Evolutionary conservation across 2,113 vertebrate species (phyloP).

Genomic region (Gnathonemus longibarbis): DNA sequence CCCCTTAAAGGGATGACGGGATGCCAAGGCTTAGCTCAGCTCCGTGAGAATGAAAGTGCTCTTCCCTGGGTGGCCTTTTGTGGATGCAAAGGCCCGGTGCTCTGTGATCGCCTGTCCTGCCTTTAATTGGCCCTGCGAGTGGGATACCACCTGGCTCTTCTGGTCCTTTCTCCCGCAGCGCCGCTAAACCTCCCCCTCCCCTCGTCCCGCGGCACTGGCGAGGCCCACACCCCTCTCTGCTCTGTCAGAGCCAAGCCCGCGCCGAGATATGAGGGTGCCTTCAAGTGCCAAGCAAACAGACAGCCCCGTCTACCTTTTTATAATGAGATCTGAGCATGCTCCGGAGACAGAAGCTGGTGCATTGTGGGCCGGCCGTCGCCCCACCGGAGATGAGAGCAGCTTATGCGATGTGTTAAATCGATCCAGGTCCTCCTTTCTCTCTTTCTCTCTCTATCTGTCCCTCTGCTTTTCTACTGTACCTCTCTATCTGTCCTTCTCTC

Average conservation of each 20-base stretch:
- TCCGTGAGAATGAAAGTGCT: not conserved
- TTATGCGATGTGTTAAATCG: conserved; percentile 16
- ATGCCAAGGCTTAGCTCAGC: not conserved
- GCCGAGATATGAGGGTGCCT: not conserved
- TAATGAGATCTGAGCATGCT: conserved; percentile 18
- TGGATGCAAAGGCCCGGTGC: not conserved
- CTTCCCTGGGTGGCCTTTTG: not conserved
- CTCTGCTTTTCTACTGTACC: not conserved
- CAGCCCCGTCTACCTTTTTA: not conserved
- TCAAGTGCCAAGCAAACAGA: conserved; percentile 2
- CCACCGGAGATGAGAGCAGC: not conserved
- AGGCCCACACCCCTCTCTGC: conserved; percentile 1
- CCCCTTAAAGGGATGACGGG: not conserved
- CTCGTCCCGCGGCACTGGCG: not conserved
- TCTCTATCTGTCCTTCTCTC: not conserved
- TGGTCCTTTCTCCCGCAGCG: not conserved
- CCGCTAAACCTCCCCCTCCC: not conserved
- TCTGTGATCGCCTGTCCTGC: not conserved
- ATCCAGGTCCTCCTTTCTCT: conserved; percentile 3
- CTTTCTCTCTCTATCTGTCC: not conserved
- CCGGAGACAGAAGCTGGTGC: conserved; percentile 11
- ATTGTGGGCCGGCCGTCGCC: conserved; percentile 4
- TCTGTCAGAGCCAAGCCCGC: conserved; percentile 7
- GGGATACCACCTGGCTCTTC: not conserved
- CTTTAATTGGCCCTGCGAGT: conserved; percentile 1